phyloP scores from a whole-genome alignment of 1,140 invertebrate genomes.

The Cydia pomonella region DNA sequence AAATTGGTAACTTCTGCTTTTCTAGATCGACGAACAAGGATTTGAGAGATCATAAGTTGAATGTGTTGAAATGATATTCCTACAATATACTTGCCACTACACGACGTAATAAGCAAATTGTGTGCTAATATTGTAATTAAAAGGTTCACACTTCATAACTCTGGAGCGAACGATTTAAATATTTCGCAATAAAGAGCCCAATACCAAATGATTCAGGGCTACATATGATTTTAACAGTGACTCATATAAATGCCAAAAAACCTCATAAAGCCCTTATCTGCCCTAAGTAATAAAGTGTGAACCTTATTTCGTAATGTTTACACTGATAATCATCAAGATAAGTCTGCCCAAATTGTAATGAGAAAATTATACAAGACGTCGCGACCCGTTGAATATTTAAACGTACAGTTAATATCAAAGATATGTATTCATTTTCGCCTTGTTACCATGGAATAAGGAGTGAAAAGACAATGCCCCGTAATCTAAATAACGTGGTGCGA shows the following conservation, averaged over 20 bases:
- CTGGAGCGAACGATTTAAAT: not conserved
- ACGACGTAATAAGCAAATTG: not conserved
- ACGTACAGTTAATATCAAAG: not conserved
- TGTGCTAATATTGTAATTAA: not conserved
- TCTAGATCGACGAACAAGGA: too few species aligned
- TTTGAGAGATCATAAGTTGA: too few species aligned
- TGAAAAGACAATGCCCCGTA: not conserved
- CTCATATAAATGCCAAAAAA: conserved; percentile 4
- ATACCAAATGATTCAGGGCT: not conserved
- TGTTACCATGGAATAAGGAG: not conserved
- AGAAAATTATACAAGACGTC: conserved; percentile 1
- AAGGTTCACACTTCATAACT: not conserved
- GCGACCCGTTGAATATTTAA: conserved; percentile 6
- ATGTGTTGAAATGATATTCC: too few species aligned
- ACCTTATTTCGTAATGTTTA: conserved; percentile 9
- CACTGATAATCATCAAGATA: not conserved
- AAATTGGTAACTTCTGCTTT: too few species aligned
- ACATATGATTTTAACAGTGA: not conserved
- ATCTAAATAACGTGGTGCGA: not conserved
- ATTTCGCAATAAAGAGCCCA: not conserved
- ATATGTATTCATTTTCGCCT: not conserved
- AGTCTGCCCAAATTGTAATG: not conserved
- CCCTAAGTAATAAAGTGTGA: conserved; percentile 4
- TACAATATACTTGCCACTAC: too few species aligned
- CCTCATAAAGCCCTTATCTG: conserved; percentile 2